Evolutionary conservation across 23 tunicate genomes (phyloP).

Genomic region (Phallusia fumigata): DNA sequence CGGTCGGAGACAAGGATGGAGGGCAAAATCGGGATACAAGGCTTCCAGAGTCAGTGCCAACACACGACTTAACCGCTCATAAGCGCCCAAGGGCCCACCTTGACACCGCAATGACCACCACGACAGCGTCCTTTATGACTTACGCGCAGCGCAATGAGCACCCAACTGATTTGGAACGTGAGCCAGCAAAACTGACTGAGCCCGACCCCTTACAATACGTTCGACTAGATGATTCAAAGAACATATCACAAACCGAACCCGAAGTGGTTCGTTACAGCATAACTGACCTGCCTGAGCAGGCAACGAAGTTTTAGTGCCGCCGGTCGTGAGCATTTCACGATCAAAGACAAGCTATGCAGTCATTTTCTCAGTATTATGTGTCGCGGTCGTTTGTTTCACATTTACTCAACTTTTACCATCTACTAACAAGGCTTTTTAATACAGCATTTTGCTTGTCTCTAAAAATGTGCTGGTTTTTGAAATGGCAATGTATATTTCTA

Average conservation of each 20-base stretch:
- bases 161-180: not conserved
- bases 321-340: too few species aligned
- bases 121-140: slow-evolving; percentile 17
- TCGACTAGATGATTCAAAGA: not conserved
- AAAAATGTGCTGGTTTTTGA: too few species aligned
- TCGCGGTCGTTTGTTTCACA: not conserved
- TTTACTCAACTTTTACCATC: too few species aligned
- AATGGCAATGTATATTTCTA: too few species aligned
- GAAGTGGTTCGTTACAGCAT: slow-evolving; percentile 1
- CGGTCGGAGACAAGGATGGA: not conserved
- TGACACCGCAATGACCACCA: slow-evolving; percentile 22
- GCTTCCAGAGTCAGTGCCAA: slow-evolving; percentile 17
- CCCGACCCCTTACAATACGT: not conserved
- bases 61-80: slow-evolving; percentile 14
- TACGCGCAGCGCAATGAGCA: slow-evolving; percentile 17
- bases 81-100: slow-evolving; percentile 11
- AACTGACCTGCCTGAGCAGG: slow-evolving; percentile 1
- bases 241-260: not conserved
- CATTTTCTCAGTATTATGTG: not conserved
- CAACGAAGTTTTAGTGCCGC: not conserved
- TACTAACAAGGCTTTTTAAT: too few species aligned
- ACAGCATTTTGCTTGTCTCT: too few species aligned
- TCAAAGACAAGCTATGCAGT: too few species aligned
- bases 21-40: not conserved
- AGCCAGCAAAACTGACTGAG: not conserved